Evolutionary conservation across 2,113 vertebrate genomes (phyloP).

Genomic region (Bungarus multicinctus): DNA sequence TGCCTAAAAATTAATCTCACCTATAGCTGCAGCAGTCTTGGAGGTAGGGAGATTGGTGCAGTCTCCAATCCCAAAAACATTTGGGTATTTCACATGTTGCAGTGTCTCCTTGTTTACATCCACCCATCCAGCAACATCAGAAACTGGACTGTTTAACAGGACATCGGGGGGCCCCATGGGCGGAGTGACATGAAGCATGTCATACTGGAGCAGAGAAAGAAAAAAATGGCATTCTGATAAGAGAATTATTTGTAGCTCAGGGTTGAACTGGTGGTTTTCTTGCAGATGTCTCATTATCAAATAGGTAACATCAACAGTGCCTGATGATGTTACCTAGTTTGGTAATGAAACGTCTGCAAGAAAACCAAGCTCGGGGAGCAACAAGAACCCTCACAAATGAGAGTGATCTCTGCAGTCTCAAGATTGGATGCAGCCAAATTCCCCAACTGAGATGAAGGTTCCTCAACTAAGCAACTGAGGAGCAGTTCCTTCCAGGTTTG

Average conservation of each 20-base stretch:
- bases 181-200: constrained; percentile 96
- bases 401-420: background rate
- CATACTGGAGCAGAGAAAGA: constrained; percentile 76
- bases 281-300: background rate
- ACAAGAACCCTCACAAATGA: background rate
- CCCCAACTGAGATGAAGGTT: background rate
- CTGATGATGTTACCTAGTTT: background rate
- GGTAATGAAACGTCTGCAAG: background rate
- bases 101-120: constrained; percentile 87
- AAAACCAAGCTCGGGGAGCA: background rate
- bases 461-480: background rate
- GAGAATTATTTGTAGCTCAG: background rate
- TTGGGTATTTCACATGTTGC: constrained; percentile 87
- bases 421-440: background rate
- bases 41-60: constrained; percentile 93
- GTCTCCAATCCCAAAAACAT: constrained; percentile 96
- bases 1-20: constrained; percentile 57
- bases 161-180: constrained; percentile 89
- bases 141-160: constrained; percentile 78
- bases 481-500: background rate
- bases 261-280: background rate
- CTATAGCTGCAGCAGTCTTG: constrained; percentile 89
- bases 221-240: background rate
- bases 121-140: constrained; percentile 83
- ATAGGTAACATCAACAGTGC: background rate